Conservation (phyloP, 2,888 invertebrate species). For the Hymenopus coronatus region DNA sequence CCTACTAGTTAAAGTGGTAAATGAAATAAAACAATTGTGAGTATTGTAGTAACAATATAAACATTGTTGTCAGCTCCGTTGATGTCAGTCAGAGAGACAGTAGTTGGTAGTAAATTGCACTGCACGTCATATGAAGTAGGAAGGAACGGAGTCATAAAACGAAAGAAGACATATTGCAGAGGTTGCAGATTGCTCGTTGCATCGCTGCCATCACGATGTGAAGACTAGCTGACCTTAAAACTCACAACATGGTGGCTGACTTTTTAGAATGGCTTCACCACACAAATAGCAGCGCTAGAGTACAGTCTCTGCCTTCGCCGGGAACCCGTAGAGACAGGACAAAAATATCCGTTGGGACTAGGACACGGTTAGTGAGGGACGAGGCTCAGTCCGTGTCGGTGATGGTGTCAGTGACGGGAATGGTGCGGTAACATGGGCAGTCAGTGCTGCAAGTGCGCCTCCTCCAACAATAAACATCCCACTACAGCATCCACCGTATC, state of each 20-base stretch:
- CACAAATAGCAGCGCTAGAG: slow-evolving; percentile 11
- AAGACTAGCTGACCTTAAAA: neutral
- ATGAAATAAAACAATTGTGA: no score
- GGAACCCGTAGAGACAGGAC: neutral
- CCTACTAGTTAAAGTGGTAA: no score
- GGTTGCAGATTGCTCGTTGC: no score
- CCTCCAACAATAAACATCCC: slow-evolving; percentile 46
- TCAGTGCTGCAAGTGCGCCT: slow-evolving; percentile 60
- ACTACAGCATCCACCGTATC: slow-evolving; percentile 48
- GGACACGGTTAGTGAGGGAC: neutral
- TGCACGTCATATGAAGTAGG: no score
- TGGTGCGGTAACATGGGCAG: slow-evolving; percentile 52
- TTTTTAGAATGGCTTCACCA: slow-evolving; percentile 4
- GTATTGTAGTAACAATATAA: no score
- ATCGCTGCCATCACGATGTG: no score
- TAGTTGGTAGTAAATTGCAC: no score
- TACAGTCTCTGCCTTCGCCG: neutral
- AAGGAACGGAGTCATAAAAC: no score
- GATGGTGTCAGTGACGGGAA: slow-evolving; percentile 41
- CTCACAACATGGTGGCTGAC: neutral
- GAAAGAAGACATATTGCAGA: no score
- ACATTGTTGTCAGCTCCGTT: no score
- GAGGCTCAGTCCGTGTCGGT: slow-evolving; percentile 2
- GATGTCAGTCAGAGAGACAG: no score
- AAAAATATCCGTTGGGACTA: neutral